Conservation (phyloP, 2,797 vertebrate genomes). For the Cyprinella venusta region DNA sequence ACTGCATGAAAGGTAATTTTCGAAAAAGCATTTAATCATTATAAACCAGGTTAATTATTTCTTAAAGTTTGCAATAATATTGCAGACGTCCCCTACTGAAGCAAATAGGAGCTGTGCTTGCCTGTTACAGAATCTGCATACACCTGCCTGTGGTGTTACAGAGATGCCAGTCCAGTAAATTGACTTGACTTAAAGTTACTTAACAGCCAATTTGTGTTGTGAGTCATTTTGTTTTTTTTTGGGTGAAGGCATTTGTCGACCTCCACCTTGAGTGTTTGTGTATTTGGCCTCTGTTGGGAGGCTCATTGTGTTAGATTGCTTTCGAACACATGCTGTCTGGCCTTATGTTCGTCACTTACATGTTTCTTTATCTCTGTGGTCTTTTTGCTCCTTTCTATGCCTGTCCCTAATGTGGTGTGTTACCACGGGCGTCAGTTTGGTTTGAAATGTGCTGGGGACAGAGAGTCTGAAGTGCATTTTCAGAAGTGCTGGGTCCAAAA, state of each 20-base stretch:
- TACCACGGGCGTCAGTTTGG: no score
- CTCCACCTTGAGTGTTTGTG: constrained; percentile 12
- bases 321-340: constrained; percentile 32
- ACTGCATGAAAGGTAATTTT: no score
- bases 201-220: not conserved
- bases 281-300: constrained; percentile 15
- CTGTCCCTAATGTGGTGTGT: not conserved
- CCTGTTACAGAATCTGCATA: not conserved
- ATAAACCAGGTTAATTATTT: no score
- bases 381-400: not conserved
- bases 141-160: not conserved
- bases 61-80: not conserved
- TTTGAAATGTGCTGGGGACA: no score
- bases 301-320: constrained; percentile 25
- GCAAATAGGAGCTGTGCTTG: not conserved
- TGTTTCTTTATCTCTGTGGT: constrained; percentile 9
- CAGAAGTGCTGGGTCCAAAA: no score
- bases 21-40: no score
- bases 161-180: not conserved
- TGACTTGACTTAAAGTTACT: not conserved
- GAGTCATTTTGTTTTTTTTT: constrained; percentile 14
- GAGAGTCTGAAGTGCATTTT: no score
- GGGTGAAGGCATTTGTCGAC: not conserved
- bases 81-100: not conserved
- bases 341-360: constrained; percentile 34